Base-by-base conservation (phyloP, 2,888 invertebrate species). In the Cactoblastis cactorum region DNA sequence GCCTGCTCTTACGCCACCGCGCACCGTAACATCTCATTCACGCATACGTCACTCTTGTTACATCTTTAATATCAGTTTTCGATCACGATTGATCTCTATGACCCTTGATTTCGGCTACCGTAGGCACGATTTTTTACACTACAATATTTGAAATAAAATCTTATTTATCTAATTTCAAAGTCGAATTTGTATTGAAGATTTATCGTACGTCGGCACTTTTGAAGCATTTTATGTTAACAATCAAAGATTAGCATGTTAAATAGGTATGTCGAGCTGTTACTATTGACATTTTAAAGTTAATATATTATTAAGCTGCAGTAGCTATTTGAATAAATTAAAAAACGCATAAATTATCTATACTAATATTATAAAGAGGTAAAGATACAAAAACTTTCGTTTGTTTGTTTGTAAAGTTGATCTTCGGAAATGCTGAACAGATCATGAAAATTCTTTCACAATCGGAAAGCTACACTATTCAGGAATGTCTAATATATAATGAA, bases 71-170 rank as follows among this genome's bases (percentile, higher is more conserved):
- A 87, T 87, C 86, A 85, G 80, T 84, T 85, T 84, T 82, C 71
- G 80, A 85, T 85, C 87, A 83, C 80, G 83, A 59, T 78, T 86
- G 87, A 86, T 83, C 88, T 83, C 73, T 69, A 52, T 84, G 88
- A 88, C 88, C 88, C 84, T 74, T 77, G 77, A 80, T 80, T 84
- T 87, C 74, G 80, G 88, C 88, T 89, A 87, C 88, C 72, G 88
- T 86, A 75, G 73, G 71, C 87, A 87, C 85, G 85, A 84, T 74
- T 78, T 60, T 55, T 53, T 60, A 54, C 48, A 52, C 41, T 51
- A 47, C 51, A 32, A 18, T 14, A 6, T 18, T 38, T 17, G 1
- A 49, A 28, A 22, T 19, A 33, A 43, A 32, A 15, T 19, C 49
- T 18, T 41, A 49, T 19, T 1, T 9, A 3, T 14, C 14, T 3